A percentile compares a stretch with the other conserved stretches of the same genome.
Evolutionary conservation across 2,113 vertebrate species (phyloP).

Genomic region (Callionymus lyra): DNA sequence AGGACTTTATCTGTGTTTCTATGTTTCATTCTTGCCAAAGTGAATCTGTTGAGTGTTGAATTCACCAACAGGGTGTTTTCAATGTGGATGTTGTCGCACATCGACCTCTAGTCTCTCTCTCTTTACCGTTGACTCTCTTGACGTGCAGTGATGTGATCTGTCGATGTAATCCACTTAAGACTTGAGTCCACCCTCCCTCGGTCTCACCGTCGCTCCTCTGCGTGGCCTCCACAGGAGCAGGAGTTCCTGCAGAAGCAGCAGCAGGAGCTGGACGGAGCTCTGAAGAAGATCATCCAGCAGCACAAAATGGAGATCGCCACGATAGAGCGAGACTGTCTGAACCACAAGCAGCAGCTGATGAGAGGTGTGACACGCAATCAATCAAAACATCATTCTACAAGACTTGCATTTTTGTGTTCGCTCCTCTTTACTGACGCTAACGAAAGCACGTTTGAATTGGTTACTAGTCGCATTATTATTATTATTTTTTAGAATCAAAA

Average conservation of each 20-base stretch:
- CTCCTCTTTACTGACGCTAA: background rate
- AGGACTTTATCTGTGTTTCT: too few relatives aligned
- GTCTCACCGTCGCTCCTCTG: slow-evolving; percentile 10
- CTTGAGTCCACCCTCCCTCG: slow-evolving; percentile 1
- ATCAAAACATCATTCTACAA: background rate
- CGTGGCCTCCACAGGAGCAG: slow-evolving; percentile 76
- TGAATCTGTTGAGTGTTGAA: too few relatives aligned
- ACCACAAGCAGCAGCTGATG: slow-evolving; percentile 96
- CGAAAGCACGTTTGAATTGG: too few relatives aligned
- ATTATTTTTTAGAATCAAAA: too few relatives aligned
- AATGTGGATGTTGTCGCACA: too few relatives aligned
- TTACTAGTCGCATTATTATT: too few relatives aligned
- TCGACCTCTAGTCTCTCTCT: slow-evolving; percentile 12
- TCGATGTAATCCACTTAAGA: too few relatives aligned
- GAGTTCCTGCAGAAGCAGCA: slow-evolving; percentile 98
- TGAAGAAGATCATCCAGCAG: slow-evolving; percentile 98
- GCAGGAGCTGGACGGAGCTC: slow-evolving; percentile 87
- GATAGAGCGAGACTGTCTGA: slow-evolving; percentile 91
- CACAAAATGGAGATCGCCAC: slow-evolving; percentile 93
- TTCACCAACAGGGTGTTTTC: too few relatives aligned
- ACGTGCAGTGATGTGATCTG: background rate
- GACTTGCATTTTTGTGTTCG: background rate
- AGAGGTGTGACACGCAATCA: slow-evolving; percentile 69
- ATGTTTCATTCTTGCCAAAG: too few relatives aligned
- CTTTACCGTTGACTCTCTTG: slow-evolving; percentile 15